Conservation (phyloP, 2,797 vertebrate genomes). For the Botia kubotai region DNA sequence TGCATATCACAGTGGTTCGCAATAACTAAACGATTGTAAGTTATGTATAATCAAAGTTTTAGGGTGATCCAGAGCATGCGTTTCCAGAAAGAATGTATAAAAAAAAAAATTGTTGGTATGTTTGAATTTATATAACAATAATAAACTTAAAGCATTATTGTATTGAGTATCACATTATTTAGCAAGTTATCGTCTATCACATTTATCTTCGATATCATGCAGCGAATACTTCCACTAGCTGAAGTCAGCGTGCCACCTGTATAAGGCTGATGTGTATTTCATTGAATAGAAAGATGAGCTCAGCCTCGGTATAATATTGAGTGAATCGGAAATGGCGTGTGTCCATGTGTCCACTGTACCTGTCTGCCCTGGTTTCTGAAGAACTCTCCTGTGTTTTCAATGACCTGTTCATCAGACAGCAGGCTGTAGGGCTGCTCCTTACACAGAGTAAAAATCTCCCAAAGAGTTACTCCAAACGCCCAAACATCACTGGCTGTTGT, state of each 20-base stretch:
- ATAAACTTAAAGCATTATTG: too few relatives aligned
- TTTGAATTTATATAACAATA: too few relatives aligned
- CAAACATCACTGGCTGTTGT: conserved; percentile 75
- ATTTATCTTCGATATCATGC: too few relatives aligned
- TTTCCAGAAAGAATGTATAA: too few relatives aligned
- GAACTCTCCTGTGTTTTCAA: conserved; percentile 78
- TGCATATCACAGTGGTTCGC: too few relatives aligned
- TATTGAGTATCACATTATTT: too few relatives aligned
- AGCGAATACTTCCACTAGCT: neutral
- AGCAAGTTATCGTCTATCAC: too few relatives aligned
- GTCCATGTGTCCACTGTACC: conserved; percentile 55
- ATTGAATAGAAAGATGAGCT: neutral
- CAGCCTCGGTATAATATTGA: neutral
- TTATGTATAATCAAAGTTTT: too few relatives aligned
- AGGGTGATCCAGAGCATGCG: too few relatives aligned
- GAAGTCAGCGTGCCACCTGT: neutral
- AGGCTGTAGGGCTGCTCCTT: conserved; percentile 66
- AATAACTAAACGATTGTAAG: too few relatives aligned
- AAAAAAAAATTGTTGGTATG: too few relatives aligned
- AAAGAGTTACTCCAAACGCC: conserved; percentile 68
- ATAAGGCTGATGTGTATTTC: neutral
- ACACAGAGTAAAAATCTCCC: conserved; percentile 68
- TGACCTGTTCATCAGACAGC: conserved; percentile 69
- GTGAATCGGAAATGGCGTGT: neutral
- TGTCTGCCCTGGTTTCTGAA: conserved; percentile 77